Evolutionary conservation across 1,140 invertebrate genomes (phyloP).

Genomic region (Zaprionus africanus): DNA sequence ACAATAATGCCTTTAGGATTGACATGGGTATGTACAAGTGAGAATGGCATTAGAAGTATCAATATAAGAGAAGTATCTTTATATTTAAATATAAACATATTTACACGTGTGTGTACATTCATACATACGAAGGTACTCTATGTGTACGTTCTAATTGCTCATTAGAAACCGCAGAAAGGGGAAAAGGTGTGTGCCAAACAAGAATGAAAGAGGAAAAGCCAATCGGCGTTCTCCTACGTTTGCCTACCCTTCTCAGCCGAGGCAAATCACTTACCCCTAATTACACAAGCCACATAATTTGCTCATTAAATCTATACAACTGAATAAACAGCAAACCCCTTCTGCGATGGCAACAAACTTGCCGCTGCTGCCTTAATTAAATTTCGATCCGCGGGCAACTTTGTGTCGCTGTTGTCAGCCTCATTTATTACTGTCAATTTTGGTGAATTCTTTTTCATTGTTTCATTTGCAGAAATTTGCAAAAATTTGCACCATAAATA

Average conservation of each 20-base stretch:
- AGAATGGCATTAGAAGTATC: too few relatives aligned
- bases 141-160: neutral
- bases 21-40: too few relatives aligned
- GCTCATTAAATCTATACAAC: constrained; percentile 33
- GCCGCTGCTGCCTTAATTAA: constrained; percentile 27
- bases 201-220: neutral
- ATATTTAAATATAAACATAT: too few relatives aligned
- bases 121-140: too few relatives aligned
- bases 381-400: constrained; percentile 22
- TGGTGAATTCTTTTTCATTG: constrained; percentile 6
- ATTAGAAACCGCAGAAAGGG: neutral
- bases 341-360: constrained; percentile 1
- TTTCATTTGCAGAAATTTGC: neutral
- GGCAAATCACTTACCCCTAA: constrained; percentile 4
- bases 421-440: constrained; percentile 12
- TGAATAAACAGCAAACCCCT: constrained; percentile 16
- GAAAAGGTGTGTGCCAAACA: neutral
- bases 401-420: neutral
- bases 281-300: constrained; percentile 29
- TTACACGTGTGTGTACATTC: too few relatives aligned
- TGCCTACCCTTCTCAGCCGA: neutral
- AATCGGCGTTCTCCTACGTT: neutral
- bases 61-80: too few relatives aligned
- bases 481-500: neutral
- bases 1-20: too few relatives aligned